These are phyloP conservation scores for Pachymerium ferrugineum DNA, from an alignment of 2,888 invertebrate species.

Conservation along the genomic window DNA sequence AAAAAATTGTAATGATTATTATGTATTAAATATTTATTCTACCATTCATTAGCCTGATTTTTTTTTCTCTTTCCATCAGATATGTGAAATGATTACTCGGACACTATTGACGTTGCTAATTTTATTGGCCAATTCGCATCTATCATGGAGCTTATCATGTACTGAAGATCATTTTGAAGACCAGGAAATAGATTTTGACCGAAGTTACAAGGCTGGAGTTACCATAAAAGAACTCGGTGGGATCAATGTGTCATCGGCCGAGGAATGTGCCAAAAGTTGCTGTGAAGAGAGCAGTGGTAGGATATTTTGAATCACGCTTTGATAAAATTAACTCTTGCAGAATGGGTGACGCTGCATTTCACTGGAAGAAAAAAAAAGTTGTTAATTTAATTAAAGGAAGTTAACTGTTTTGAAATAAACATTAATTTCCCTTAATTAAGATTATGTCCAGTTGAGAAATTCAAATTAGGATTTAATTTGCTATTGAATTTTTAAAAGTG, in stretches of 20 bases:
- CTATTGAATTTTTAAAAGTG: too few species aligned
- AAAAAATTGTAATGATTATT: neutral
- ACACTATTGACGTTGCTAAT: neutral
- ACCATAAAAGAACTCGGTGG: neutral
- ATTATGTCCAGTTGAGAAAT: too few species aligned
- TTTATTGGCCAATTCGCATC: neutral
- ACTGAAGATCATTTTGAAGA: neutral
- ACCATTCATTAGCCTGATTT: neutral
- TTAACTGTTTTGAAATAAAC: too few species aligned
- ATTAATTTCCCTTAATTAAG: too few species aligned
- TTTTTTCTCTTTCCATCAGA: neutral
- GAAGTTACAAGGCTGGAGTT: neutral
- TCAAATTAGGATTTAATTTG: too few species aligned
- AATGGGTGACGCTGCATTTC: too few species aligned
- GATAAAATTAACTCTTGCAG: too few species aligned
- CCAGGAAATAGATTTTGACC: slow-evolving; percentile 9
- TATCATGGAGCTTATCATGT: neutral
- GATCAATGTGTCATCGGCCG: neutral
- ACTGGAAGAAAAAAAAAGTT: too few species aligned
- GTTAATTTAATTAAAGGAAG: too few species aligned
- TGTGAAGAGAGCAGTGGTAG: neutral
- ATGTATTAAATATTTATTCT: neutral
- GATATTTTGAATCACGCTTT: too few species aligned
- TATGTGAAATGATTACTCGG: slow-evolving; percentile 5
- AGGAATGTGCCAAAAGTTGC: slow-evolving; percentile 23